Conservation (phyloP, 2,888 invertebrate genomes). For the Entomobrya multifasciata region DNA sequence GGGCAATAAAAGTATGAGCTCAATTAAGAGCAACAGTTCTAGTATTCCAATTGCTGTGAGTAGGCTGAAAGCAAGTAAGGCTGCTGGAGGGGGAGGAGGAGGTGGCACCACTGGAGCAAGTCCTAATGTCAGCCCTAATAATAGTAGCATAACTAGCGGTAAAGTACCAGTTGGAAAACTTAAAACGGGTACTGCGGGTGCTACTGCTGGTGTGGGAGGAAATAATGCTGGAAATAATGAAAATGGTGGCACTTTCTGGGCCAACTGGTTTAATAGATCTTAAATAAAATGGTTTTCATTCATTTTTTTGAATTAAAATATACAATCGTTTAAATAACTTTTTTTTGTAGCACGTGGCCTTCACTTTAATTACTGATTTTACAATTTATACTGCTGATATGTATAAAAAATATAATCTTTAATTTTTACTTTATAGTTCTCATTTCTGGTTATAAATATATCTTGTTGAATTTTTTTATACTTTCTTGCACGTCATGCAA, state of each 20-base stretch:
- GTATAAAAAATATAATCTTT: not conserved
- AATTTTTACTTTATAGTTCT: conserved; percentile 13
- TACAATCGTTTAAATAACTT: too few relatives aligned
- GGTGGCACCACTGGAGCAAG: conserved; percentile 40
- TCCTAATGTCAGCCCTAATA: conserved; percentile 56
- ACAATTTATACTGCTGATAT: not conserved
- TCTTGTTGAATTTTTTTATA: conserved; percentile 42
- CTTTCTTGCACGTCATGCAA: conserved; percentile 52
- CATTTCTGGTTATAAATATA: conserved; percentile 46
- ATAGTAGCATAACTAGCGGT: conserved; percentile 41
- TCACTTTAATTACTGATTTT: conserved; percentile 58
- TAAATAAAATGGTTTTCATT: conserved; percentile 2
- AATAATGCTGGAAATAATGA: conserved; percentile 37
- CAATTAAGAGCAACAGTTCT: conserved; percentile 77
- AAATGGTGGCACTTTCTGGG: conserved; percentile 73
- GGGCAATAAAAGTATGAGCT: conserved; percentile 70
- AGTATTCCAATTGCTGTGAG: conserved; percentile 77
- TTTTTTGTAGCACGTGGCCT: conserved; percentile 54
- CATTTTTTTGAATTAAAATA: too few relatives aligned
- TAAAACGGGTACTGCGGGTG: conserved; percentile 29
- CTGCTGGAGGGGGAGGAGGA: conserved; percentile 15
- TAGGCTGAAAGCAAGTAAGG: conserved; percentile 75
- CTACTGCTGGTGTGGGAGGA: conserved; percentile 29
- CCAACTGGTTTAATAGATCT: conserved; percentile 75
- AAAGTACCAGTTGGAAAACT: conserved; percentile 50